Conservation (phyloP, 2,113 vertebrate genomes). For the Garra rufa region DNA sequence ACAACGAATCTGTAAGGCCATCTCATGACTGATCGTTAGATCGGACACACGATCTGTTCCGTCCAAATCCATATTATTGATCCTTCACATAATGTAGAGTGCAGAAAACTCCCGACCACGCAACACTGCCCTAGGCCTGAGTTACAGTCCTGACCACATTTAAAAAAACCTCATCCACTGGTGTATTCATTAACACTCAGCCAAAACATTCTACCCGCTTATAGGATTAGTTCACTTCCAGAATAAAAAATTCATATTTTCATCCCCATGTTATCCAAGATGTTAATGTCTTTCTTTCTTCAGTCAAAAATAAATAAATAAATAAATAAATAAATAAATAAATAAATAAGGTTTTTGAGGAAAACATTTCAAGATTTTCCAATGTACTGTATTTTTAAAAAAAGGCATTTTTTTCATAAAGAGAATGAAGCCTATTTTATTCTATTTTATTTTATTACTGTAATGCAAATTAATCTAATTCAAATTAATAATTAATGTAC, state of each 20-base stretch:
- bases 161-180: conserved; percentile 2
- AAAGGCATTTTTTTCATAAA: too few relatives aligned
- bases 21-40: conserved; percentile 37
- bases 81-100: conserved; percentile 32
- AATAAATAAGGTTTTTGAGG: too few relatives aligned
- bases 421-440: neutral
- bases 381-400: too few relatives aligned
- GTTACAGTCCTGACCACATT: conserved; percentile 21
- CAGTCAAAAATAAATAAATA: too few relatives aligned
- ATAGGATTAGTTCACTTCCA: too few relatives aligned
- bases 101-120: conserved; percentile 15
- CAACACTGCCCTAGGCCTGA: conserved; percentile 34
- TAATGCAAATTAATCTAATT: neutral
- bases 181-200: conserved; percentile 21
- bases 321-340: too few relatives aligned
- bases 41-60: conserved; percentile 35
- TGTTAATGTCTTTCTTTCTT: too few relatives aligned
- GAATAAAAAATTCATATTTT: too few relatives aligned
- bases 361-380: too few relatives aligned
- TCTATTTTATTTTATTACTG: neutral
- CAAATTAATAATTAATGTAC: neutral
- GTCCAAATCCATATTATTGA: conserved; percentile 36
- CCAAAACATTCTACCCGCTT: neutral
- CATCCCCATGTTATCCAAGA: too few relatives aligned
- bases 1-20: conserved; percentile 24